Base-by-base conservation (phyloP, 2,113 vertebrate species). In the Brachypodius melanocephalos region DNA sequence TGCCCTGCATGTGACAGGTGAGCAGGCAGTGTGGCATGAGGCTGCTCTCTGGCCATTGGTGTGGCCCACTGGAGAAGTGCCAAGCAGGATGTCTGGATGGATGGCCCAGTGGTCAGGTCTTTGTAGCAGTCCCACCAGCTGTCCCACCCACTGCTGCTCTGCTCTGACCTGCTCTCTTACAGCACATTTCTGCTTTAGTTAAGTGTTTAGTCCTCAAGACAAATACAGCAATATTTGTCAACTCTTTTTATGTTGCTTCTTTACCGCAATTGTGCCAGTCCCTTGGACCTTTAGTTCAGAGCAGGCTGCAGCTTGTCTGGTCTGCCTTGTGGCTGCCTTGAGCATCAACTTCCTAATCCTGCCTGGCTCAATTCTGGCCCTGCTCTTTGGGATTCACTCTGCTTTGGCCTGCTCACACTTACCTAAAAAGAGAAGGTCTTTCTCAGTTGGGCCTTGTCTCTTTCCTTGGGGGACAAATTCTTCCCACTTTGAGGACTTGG, bases 31-130 rank as follows among this genome's bases (percentile, higher is more conserved):
- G 48, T 32, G 95, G 74, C 69, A 61, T 26, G 61, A 22, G 45
- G 54, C 45, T 71, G 66, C 46, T 62, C 46, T 14, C 22, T 16
- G 42, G 29, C n/a, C 58, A 22, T 1, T 5, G 28, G 10, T n/a
- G 46, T 7, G 32, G 34, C 59, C 36, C 5, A 0, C 8, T 1
- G 0, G 54, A 61, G 71, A 38, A 36, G 17, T 68, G 52, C 22
- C 26, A 28, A 24, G 63, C 62, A 34, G 8, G 58, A 20, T n/a
- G 15, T n/a, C 42, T 5, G n/a, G 21, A n/a, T 20, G 57, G 36
- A 42, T 9, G 42, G 55, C 24, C 24, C 74, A 2, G 2, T 10
- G 38, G 43, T 75, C 21, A 21, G 34, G 26, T 38, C 54, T 55
- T 9, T 15, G 21, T 6, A 81, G 65, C 43, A 63, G 42, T 61